Conservation (phyloP, 2,797 vertebrate genomes). For the Corythornis leucogaster region DNA sequence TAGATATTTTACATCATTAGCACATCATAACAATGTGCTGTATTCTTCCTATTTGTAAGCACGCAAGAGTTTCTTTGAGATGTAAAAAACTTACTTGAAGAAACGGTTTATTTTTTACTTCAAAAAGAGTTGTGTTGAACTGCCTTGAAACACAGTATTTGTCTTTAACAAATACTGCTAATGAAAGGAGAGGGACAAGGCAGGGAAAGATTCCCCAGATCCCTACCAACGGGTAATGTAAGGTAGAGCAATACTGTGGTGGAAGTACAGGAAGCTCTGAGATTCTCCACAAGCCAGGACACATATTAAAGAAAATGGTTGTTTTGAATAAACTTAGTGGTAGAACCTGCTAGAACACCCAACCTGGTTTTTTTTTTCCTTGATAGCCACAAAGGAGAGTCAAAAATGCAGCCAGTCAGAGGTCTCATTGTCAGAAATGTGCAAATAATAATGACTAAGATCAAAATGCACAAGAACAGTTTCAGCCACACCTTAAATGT, state of each 20-base stretch:
- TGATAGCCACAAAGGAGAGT: slow-evolving; percentile 1
- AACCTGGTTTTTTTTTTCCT: neutral
- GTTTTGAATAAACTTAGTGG: slow-evolving; percentile 39
- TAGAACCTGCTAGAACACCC: slow-evolving; percentile 39
- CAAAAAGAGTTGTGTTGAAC: neutral
- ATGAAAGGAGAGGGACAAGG: neutral
- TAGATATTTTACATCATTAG: neutral
- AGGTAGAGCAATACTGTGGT: slow-evolving; percentile 13
- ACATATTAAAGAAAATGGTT: slow-evolving; percentile 8
- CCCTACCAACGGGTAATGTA: neutral
- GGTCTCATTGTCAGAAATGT: slow-evolving; percentile 15
- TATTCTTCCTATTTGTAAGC: neutral
- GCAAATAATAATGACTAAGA: neutral
- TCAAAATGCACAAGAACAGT: neutral
- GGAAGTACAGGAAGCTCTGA: neutral
- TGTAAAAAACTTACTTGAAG: neutral
- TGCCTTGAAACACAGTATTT: neutral
- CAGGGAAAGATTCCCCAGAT: neutral
- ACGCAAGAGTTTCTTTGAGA: neutral
- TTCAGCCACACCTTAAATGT: neutral
- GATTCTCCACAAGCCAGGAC: neutral
- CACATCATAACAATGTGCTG: neutral
- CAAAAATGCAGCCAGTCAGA: slow-evolving; percentile 15
- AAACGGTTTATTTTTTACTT: neutral
- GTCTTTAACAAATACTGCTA: neutral